These are phyloP conservation scores for Agonum fuliginosum DNA, from an alignment of 2,888 invertebrate species.

Conservation along the genomic window DNA sequence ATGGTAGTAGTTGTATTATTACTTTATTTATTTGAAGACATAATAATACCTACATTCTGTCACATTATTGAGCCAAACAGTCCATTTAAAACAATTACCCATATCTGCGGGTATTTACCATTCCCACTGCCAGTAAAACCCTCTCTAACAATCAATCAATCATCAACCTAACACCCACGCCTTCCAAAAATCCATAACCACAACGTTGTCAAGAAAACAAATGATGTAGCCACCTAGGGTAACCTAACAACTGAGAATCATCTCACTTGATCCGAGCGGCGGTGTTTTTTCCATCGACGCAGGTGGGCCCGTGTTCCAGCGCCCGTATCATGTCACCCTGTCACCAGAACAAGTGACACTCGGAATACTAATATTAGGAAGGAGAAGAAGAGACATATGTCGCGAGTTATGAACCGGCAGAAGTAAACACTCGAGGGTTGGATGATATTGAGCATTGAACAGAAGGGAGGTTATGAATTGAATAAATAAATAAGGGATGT, in stretches of 20 bases:
- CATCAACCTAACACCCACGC: conserved; percentile 29
- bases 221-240: neutral
- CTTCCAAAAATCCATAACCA: neutral
- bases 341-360: conserved; percentile 60
- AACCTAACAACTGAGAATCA: conserved; percentile 9
- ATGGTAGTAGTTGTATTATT: neutral
- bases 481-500: conserved; percentile 43
- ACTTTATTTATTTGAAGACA: neutral
- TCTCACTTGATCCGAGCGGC: neutral
- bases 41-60: conserved; percentile 5
- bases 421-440: conserved; percentile 18
- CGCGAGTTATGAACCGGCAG: conserved; percentile 46
- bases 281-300: conserved; percentile 66
- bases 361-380: conserved; percentile 68
- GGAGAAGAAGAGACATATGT: conserved; percentile 33
- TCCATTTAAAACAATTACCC: neutral
- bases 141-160: neutral
- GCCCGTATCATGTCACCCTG: conserved; percentile 67
- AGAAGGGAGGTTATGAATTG: conserved; percentile 35
- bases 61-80: neutral
- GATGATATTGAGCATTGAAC: conserved; percentile 26
- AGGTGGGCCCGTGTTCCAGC: conserved; percentile 67
- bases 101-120: conserved; percentile 20
- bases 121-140: neutral
- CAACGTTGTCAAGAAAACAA: conserved; percentile 6